Evolutionary conservation across 2,797 vertebrate species (phyloP).

Genomic region (Sebastes cheni): DNA sequence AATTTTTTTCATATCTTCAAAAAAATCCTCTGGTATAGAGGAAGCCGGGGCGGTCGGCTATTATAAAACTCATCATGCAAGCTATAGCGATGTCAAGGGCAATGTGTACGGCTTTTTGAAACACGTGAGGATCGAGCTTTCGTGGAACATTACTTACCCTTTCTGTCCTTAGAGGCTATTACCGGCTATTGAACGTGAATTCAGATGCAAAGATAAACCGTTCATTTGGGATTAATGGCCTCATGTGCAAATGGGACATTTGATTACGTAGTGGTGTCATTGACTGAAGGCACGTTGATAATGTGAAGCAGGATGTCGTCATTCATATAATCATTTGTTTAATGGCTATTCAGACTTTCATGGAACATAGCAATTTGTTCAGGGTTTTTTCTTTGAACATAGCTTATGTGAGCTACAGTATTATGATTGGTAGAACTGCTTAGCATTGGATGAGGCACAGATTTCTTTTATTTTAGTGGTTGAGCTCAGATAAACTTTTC

Average conservation of each 20-base stretch:
- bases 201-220: slow-evolving; percentile 57
- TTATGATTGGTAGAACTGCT: not conserved
- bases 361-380: slow-evolving; percentile 8
- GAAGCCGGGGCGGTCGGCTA: slow-evolving; percentile 12
- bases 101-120: slow-evolving; percentile 14
- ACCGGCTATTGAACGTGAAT: slow-evolving; percentile 48
- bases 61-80: slow-evolving; percentile 45
- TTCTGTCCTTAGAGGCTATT: slow-evolving; percentile 44
- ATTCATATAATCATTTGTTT: slow-evolving; percentile 49
- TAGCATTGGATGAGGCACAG: not conserved
- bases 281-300: slow-evolving; percentile 47
- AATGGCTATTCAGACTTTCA: slow-evolving; percentile 38
- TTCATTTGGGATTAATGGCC: slow-evolving; percentile 69
- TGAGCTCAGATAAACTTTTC: not conserved
- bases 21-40: slow-evolving; percentile 41
- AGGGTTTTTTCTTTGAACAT: not conserved
- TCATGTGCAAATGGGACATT: slow-evolving; percentile 58
- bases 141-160: slow-evolving; percentile 23
- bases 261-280: slow-evolving; percentile 60
- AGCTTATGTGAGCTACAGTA: not conserved
- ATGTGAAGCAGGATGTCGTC: slow-evolving; percentile 51
- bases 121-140: slow-evolving; percentile 36
- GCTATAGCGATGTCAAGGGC: slow-evolving; percentile 47
- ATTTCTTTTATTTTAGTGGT: not conserved
- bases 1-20: slow-evolving; percentile 51